A percentile compares a stretch with the other conserved stretches of the same genome.
phyloP scores from a whole-genome alignment of 2,113 vertebrate species.

The Gopherus evgoodei region DNA sequence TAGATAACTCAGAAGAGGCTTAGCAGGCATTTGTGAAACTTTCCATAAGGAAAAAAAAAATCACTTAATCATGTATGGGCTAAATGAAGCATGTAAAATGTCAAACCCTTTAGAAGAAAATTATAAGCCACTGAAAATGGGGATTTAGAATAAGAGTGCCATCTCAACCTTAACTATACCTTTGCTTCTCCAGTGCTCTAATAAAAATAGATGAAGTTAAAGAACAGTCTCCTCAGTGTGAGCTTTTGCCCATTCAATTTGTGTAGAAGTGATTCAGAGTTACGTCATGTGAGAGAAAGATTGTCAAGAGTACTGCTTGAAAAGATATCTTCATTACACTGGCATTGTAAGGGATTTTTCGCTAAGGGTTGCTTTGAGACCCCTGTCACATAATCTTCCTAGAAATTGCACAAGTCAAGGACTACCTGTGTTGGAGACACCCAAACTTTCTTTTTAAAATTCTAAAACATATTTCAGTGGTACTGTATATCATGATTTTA shows the following conservation, averaged over 20 bases:
- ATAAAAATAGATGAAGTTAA: background rate
- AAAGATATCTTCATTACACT: background rate
- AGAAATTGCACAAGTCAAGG: background rate
- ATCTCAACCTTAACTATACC: background rate
- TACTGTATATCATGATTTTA: background rate
- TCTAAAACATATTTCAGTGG: background rate
- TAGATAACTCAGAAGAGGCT: background rate
- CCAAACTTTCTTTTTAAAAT: constrained; percentile 5
- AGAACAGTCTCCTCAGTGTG: background rate
- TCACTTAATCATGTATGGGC: background rate
- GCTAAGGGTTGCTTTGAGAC: constrained; percentile 1
- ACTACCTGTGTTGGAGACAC: background rate
- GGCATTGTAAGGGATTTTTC: constrained; percentile 1
- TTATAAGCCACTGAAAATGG: background rate
- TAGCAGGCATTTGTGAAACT: background rate
- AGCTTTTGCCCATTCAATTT: background rate
- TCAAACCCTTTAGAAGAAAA: background rate
- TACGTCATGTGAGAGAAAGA: constrained; percentile 1
- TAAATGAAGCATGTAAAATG: constrained; percentile 36
- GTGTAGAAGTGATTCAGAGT: constrained; percentile 27
- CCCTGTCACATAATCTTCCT: background rate
- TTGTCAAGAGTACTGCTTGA: background rate
- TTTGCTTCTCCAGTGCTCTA: background rate
- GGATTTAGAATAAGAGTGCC: background rate
- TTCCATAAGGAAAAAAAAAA: background rate